phyloP scores from a whole-genome alignment of 2,888 invertebrate genomes.

The Adineta ricciae region DNA sequence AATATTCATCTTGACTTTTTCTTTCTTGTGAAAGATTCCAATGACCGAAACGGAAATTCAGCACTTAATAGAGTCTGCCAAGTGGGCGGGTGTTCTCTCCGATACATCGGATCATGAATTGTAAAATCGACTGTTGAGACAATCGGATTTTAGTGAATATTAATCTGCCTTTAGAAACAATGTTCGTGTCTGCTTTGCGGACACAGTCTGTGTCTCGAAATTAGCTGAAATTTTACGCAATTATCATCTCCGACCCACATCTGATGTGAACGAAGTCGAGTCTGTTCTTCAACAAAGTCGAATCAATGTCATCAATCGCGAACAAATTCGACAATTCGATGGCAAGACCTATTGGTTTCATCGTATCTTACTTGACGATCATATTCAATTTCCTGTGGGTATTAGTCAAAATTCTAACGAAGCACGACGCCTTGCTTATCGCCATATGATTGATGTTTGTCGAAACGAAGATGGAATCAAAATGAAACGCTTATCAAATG shows the following conservation, averaged over 20 bases:
- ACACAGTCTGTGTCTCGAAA: not conserved
- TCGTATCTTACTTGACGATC: not conserved
- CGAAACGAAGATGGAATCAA: not conserved
- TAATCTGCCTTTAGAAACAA: not conserved
- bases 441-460: not conserved
- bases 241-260: not conserved
- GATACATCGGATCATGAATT: not conserved
- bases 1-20: not conserved
- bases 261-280: not conserved
- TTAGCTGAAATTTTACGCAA: not conserved
- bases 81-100: not conserved
- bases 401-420: not conserved
- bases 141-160: not conserved
- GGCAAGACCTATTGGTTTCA: not conserved
- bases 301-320: not conserved
- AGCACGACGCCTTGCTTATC: not conserved
- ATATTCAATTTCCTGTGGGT: not conserved
- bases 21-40: not conserved
- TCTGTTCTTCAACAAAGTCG: not conserved
- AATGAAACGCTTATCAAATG: not conserved
- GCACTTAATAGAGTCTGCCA: not conserved
- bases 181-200: not conserved
- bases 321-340: not conserved
- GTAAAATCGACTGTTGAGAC: not conserved
- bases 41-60: not conserved